Evolutionary conservation across 2,888 invertebrate species (phyloP).

Genomic region (Macropis europaea): DNA sequence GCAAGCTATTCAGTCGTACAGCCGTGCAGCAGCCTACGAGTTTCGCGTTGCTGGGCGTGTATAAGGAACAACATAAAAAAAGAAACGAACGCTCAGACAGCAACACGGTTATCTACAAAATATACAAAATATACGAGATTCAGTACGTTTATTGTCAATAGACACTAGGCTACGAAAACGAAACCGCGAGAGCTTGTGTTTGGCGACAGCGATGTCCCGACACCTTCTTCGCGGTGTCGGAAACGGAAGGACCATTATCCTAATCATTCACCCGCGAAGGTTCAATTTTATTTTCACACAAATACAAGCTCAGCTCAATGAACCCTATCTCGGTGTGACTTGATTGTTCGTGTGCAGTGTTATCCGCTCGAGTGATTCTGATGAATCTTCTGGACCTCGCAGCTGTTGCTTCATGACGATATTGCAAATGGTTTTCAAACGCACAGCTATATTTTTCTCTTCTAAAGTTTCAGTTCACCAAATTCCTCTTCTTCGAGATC

Average conservation of each 20-base stretch:
- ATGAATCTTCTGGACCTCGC: not conserved
- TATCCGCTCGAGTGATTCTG: not conserved
- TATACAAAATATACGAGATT: conserved; percentile 56
- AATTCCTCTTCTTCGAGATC: no score
- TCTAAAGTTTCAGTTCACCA: no score
- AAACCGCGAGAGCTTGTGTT: conserved; percentile 48
- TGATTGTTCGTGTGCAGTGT: not conserved
- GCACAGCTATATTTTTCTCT: no score
- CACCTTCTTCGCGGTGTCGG: conserved; percentile 29
- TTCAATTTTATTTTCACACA: not conserved
- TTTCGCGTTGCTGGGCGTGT: conserved; percentile 1
- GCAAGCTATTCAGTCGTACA: conserved; percentile 1
- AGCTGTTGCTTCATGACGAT: not conserved
- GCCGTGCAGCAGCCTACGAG: not conserved
- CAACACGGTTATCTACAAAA: conserved; percentile 46
- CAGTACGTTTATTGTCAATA: conserved; percentile 67
- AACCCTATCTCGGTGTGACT: not conserved
- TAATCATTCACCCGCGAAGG: not conserved
- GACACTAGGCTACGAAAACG: conserved; percentile 67
- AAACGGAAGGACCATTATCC: not conserved
- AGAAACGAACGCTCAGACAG: conserved; percentile 10
- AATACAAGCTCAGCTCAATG: not conserved
- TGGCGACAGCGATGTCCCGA: conserved; percentile 31
- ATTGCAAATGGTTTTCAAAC: no score
- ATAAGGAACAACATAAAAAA: conserved; percentile 33